Base-by-base conservation (phyloP, 2,797 vertebrate species). In the Ctenopoma kingsleyae region DNA sequence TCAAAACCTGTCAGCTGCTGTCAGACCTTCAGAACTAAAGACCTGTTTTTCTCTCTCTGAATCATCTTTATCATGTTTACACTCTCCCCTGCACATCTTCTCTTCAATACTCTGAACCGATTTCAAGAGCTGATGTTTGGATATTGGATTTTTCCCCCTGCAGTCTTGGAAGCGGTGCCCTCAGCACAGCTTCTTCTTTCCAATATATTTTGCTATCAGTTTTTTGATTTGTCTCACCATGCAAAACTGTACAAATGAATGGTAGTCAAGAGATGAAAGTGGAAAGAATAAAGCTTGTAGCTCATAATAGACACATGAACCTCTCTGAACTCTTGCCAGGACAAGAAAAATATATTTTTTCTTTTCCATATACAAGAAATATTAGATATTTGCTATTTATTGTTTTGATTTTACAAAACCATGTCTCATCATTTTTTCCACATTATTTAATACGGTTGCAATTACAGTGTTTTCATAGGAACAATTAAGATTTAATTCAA, bases 51-150 rank as follows among this genome's bases (percentile, higher is more conserved):
- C 47, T 56, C 55, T 48, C 44, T 56, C 41, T 82, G 68, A 84
- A 70, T 85, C 71, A 73, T 69, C 54, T 54, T 51, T 74, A 67
- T 73, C 77, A 76, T 79, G 75, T 84, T 81, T 71, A 69, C 35
- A 47, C 59, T 71, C 53, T 49, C 50, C 46, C 17, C 60, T 57
- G 32, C 30, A 25, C 49, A 38, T 38, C 49, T 9, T 52, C 55
- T 43, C 32, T 20, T 66, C 17, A 0, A 48, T 51, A 8, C 43
- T 69, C 13, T 66, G 48, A 70, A 50, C 19, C 53, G 32, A 57
- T 74, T 73, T 81, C 36, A 27, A 48, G 56, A 82, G 65, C 35
- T 49, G 36, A 71, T 64, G 48, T 73, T 73, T 66, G 61, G 53
- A 65, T 77, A 46, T 46, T 32, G 57, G 30, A 46, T 44, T 41